These are phyloP conservation scores for Asteroscopus sphinx DNA, from an alignment of 2,888 invertebrate species.

Conservation along the genomic window DNA sequence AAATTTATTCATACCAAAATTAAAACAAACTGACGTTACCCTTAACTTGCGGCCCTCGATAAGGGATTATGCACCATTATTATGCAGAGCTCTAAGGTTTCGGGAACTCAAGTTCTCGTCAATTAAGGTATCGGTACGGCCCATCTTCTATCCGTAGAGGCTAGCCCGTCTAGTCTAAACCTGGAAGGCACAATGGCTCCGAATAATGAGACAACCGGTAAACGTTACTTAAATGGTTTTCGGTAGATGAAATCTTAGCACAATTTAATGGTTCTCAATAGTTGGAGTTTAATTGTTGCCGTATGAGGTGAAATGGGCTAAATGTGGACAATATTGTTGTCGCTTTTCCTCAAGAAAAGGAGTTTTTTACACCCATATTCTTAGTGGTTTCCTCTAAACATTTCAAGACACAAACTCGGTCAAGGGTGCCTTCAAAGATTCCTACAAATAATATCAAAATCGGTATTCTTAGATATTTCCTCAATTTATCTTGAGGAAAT, in stretches of 20 bases:
- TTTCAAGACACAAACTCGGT: too few relatives aligned
- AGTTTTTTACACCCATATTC: too few relatives aligned
- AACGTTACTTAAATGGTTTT: constrained; percentile 76
- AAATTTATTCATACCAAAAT: not conserved
- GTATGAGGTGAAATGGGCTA: constrained; percentile 16
- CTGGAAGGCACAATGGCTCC: constrained; percentile 82
- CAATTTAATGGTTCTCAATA: constrained; percentile 68
- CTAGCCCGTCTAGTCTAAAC: constrained; percentile 67
- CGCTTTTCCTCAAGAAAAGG: not conserved
- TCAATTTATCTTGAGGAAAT: too few relatives aligned
- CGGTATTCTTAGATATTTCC: too few relatives aligned
- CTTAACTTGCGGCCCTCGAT: constrained; percentile 78
- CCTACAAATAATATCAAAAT: too few relatives aligned
- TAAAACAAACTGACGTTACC: constrained; percentile 48
- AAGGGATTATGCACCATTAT: constrained; percentile 88
- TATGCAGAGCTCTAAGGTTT: constrained; percentile 87
- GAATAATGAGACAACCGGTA: constrained; percentile 83
- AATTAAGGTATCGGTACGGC: constrained; percentile 87
- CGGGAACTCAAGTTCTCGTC: constrained; percentile 86
- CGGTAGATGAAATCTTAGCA: constrained; percentile 71
- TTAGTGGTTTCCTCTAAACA: too few relatives aligned
- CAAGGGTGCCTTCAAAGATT: too few relatives aligned
- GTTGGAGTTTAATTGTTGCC: constrained; percentile 49
- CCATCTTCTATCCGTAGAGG: constrained; percentile 83
- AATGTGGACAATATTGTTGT: constrained; percentile 2